Base-by-base conservation (phyloP, 2,113 vertebrate species). In the Myotis lucifugus region DNA sequence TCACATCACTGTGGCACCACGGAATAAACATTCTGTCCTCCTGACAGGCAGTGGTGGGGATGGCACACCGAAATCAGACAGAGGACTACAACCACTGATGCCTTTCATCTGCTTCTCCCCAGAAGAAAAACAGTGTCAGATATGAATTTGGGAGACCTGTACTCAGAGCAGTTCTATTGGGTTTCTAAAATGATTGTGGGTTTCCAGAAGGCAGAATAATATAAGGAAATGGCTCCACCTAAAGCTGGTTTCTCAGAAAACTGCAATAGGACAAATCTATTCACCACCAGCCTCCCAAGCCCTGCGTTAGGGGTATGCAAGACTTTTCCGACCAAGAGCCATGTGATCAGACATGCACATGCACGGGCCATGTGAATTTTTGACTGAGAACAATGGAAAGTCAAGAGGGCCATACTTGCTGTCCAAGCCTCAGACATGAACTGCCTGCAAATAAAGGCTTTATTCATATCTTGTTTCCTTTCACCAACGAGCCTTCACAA, bases 221-320 rank as follows among this genome's bases (percentile, higher is more conserved):
- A 77, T 34, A 72, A 82, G 90, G 87, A 94, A 97, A 97, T 61
- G 94, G 96, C 96, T 93, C 94, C 93, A 95, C 73, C 96, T 77
- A 96, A 95, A 96, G 95, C 87, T 97, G n/a, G 66, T 69, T 14
- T 89, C 77, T 93, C 82, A 87, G 78, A 97, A 95, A 92, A 76
- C 50, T 40, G 61, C 85, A 85, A 48, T 9, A 73, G 78, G 13
- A 76, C 54, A 83, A 96, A 79, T 9, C 8, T 81, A n/a, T 15
- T 69, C 87, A 40, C 70, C 48, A 18, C 21, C 25, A 50, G 32
- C 69, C n/a, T 92, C 82, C 82, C 70, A 8, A 64, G 52, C 67
- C 73, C 93, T 93, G 66, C 50, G 64, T 85, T 23, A 64, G 52
- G 32, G 61, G 59, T 13, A 17, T 6, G 32, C 59, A n/a, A 48